A percentile compares a stretch with the other conserved stretches of the same genome.
Evolutionary conservation across 1,140 invertebrate species (phyloP).

Genomic region (Sinonovacula constricta): DNA sequence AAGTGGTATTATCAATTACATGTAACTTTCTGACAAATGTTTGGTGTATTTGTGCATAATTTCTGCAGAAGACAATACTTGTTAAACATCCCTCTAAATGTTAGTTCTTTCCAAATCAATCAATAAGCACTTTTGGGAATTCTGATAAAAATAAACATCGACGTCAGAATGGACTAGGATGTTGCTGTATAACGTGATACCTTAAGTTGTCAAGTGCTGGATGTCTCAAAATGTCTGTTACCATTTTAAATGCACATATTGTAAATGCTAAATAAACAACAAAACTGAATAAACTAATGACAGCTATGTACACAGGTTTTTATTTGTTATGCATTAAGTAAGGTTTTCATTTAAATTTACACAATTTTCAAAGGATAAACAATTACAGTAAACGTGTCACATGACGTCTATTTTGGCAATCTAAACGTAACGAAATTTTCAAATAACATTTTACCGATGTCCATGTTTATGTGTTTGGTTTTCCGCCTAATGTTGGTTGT

Average conservation of each 20-base stretch:
- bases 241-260: not conserved
- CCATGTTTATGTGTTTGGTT: not conserved
- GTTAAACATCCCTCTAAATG: too few relatives aligned
- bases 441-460: not conserved
- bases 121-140: too few relatives aligned
- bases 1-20: too few relatives aligned
- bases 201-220: not conserved
- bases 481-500: not conserved
- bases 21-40: too few relatives aligned
- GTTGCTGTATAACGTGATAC: not conserved
- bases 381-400: not conserved
- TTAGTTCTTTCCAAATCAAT: too few relatives aligned
- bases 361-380: not conserved
- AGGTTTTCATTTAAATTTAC: not conserved
- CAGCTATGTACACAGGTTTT: not conserved
- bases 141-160: too few relatives aligned
- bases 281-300: not conserved
- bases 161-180: too few relatives aligned
- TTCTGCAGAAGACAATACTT: too few relatives aligned
- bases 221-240: conserved; percentile 9
- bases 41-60: too few relatives aligned
- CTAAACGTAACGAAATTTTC: not conserved
- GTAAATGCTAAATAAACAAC: not conserved
- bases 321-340: not conserved
- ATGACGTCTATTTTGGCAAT: not conserved